phyloP scores from a whole-genome alignment of 1,140 invertebrate species.

The Patella vulgata region DNA sequence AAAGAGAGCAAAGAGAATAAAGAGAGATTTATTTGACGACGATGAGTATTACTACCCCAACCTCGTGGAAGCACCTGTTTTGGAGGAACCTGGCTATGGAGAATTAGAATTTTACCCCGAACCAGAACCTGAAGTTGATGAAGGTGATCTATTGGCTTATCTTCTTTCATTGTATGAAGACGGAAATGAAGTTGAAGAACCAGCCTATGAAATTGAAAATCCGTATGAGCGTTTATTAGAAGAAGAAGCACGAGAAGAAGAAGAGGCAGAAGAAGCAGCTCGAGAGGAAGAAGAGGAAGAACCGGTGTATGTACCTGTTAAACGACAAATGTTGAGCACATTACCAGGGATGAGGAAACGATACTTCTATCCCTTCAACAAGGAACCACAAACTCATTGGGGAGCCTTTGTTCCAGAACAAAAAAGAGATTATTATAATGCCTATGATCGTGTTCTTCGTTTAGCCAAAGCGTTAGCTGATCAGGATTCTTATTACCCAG shows the following conservation, averaged over 20 bases:
- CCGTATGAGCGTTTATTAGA: neutral
- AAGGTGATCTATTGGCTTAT: neutral
- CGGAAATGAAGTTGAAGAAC: neutral
- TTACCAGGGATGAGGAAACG: constrained; percentile 36
- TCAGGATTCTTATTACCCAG: constrained; percentile 6
- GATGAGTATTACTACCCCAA: too few relatives aligned
- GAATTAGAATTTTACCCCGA: constrained; percentile 4
- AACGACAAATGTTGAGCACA: constrained; percentile 42
- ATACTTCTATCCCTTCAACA: constrained; percentile 44
- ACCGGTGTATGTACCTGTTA: constrained; percentile 13
- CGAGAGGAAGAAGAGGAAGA: constrained; percentile 7
- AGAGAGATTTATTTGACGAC: constrained; percentile 29
- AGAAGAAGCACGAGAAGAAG: neutral
- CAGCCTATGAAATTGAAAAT: neutral
- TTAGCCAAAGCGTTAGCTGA: constrained; percentile 39
- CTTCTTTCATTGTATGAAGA: neutral
- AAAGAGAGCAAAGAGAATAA: constrained; percentile 24
- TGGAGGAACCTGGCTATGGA: constrained; percentile 1
- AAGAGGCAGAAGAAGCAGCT: neutral
- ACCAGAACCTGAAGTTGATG: constrained; percentile 7
- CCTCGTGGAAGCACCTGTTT: neutral
- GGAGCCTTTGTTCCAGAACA: constrained; percentile 48
- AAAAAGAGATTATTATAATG: constrained; percentile 38
- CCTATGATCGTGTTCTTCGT: constrained; percentile 38
- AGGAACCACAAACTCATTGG: constrained; percentile 47